Evolutionary conservation across 92 coral and sea anemone genomes (phyloP).

Genomic region (Phenganax marumi): DNA sequence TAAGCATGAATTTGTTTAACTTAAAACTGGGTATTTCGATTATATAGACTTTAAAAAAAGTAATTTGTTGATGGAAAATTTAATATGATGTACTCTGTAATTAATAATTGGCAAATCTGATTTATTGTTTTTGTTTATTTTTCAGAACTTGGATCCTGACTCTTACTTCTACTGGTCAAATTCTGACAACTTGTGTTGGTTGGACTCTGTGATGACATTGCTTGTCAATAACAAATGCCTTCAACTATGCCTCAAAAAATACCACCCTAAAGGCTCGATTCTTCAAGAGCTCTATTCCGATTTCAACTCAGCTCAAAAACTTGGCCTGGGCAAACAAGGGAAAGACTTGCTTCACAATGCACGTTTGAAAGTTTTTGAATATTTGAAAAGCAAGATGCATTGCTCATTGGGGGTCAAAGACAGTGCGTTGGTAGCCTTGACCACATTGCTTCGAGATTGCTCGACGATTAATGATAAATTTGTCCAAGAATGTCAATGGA

Average conservation of each 20-base stretch:
- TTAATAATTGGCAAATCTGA: no score
- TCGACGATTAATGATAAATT: constrained; percentile 49
- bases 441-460: constrained; percentile 68
- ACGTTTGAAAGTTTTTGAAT: constrained; percentile 67
- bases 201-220: constrained; percentile 67
- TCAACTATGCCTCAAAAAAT: constrained; percentile 38
- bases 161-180: constrained; percentile 74
- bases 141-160: background rate
- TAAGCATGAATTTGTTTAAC: constrained; percentile 38
- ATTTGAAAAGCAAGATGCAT: constrained; percentile 74
- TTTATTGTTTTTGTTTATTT: background rate
- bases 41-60: background rate
- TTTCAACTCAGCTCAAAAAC: constrained; percentile 63
- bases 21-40: background rate
- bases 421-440: constrained; percentile 76
- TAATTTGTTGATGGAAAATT: no score
- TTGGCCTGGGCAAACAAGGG: constrained; percentile 34
- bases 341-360: constrained; percentile 57
- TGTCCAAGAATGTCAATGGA: constrained; percentile 72
- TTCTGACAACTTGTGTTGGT: constrained; percentile 79
- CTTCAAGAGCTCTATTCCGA: constrained; percentile 42
- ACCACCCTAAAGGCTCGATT: constrained; percentile 49
- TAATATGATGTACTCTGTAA: no score
- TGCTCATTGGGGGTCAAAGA: constrained; percentile 84
- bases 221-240: constrained; percentile 76